Evolutionary conservation across 2,113 vertebrate genomes (phyloP), one percentile per base, ranked within the genome.

Genomic region (Lutjanus erythropterus): DNA sequence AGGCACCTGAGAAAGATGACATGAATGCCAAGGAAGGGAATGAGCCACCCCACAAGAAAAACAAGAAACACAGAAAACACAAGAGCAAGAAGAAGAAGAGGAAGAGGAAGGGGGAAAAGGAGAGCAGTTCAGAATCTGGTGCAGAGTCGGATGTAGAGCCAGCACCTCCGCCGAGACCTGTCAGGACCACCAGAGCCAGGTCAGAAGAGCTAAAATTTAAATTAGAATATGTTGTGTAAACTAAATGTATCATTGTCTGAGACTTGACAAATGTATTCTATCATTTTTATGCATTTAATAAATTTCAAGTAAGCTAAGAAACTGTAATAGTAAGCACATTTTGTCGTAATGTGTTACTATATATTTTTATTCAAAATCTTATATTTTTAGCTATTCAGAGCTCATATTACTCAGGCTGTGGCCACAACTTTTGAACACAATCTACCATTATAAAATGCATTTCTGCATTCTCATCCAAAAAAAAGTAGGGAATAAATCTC

Each of bases 81-180:
- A 99, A 99, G 95, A 98, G 97, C 89, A 98, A 99, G 89, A 99
- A 99, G 93, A 98, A 97, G 90, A 97, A 96, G 84, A 96, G 96
- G 91, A 98, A 94, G 93, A 96, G 95, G 89, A 99, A 97, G 94
- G 97, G 95, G 69, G 97, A 98, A 87, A 99, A 97, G 79, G 95
- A 95, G 37, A 95, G 94, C 81, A 96, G 96, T 86, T 95, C 96
- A 88, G 93, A 96, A 88, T 95, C 94, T 88, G 93, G 94, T 78
- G 88, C 92, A 0, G 96, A 96, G 56, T 93, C 94, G 8, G 94
- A 96, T 81, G 85, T 84, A 61, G 97, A 96, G 81, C 90, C 95
- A 37, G 88, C 61, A n/a, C 79, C 76, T 27, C 74, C 82, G 25
- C 76, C 9, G 0, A 91, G 59, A 80, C 83, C 89, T 39, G 83